Conservation (phyloP, 2,113 vertebrate genomes). For the Rhynchomys soricoides region DNA sequence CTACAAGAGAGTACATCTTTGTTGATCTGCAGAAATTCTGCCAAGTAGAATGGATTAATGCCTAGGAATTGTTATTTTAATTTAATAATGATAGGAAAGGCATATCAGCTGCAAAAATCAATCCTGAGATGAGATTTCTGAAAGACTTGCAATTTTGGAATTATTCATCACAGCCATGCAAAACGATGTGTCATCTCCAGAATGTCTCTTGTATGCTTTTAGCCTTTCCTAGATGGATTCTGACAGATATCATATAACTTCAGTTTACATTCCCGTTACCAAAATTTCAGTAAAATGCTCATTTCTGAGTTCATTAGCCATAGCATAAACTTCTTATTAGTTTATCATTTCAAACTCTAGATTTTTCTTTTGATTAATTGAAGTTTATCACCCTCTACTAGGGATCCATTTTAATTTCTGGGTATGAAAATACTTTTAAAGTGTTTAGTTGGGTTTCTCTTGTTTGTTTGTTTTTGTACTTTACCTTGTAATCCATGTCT, state of each 20-base stretch:
- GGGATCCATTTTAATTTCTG: conserved; percentile 8
- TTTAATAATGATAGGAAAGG: too few species aligned
- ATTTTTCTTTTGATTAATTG: background rate
- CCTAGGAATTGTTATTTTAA: too few species aligned
- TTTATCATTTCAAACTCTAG: background rate
- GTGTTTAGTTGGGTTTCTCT: background rate
- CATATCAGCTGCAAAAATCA: too few species aligned
- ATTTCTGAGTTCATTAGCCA: background rate
- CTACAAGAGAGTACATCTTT: too few species aligned
- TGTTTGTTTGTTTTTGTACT: background rate
- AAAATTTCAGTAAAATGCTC: background rate
- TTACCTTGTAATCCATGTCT: background rate
- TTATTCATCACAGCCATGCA: too few species aligned
- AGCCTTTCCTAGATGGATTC: too few species aligned
- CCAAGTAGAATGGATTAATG: too few species aligned
- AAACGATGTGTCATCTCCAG: too few species aligned
- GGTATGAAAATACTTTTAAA: background rate
- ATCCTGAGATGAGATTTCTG: too few species aligned
- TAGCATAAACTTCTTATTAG: background rate
- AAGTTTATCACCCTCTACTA: background rate
- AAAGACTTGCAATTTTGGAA: too few species aligned
- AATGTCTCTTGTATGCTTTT: too few species aligned
- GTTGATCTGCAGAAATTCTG: too few species aligned
- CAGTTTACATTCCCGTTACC: background rate
- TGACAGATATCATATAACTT: background rate